Evolutionary conservation across 2,888 invertebrate species (phyloP), one percentile per base, ranked within the genome.

Genomic region (Bombyx huttoni): DNA sequence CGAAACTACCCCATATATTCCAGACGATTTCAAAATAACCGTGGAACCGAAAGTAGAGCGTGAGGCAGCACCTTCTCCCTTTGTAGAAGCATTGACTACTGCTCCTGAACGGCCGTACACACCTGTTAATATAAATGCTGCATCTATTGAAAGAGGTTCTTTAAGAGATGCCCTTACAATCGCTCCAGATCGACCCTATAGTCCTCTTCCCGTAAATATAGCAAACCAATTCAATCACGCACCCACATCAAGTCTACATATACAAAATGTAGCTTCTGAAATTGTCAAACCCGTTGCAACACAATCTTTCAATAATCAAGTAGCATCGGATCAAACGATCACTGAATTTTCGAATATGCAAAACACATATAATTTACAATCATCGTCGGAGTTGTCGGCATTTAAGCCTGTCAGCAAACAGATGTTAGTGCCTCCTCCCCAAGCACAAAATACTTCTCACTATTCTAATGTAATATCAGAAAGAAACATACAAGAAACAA

Each of bases 1-100:
- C 70, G 90, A 91, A 75, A 91, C 91, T 0, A 88, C 84, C 52
- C 92, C 93, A 0, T 93, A 93, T 73, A 90, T 93, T 73, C 93
- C 92, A 50, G 91, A 92, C 3, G 90, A 90, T 65, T 89, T 89
- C 61, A 90, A 91, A 56, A 89, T 92, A 51, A 82, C 87, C 49
- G 85, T 91, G 67, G 89, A 90, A 63, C 89, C 90, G 34, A 89
- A 89, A 64, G 65, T 81, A 50, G 67, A 73, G 13, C 75, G 83
- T 56, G 74, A 76, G n/a, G 62, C 84, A 51, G 81, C 90, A 45
- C 83, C 89, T 47, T 92, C 93, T 49, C 92, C 92, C 10, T 89
- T 94, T 67, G 88, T 92, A 9, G 90, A 90, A 52, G 94, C 94
- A 12, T 75, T 94, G 51, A 92, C 91, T 13, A 92, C 92, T 24